phyloP scores from a whole-genome alignment of 2,888 invertebrate species.

The Brachypalpus laphriformis region DNA sequence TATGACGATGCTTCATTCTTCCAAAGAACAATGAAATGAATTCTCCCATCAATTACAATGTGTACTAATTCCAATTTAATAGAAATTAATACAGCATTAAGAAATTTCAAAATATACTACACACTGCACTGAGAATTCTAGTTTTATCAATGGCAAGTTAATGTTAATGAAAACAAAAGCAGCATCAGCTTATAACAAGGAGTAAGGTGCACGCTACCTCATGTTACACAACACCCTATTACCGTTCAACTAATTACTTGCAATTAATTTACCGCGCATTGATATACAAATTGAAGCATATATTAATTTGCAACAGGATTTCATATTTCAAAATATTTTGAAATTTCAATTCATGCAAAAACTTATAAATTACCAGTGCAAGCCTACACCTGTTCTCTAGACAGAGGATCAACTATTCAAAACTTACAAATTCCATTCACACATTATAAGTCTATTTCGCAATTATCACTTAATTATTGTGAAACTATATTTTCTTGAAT shows the following conservation, averaged over 20 bases:
- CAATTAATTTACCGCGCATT: too few species aligned
- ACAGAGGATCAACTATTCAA: constrained; percentile 31
- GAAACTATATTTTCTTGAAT: constrained; percentile 28
- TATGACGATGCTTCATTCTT: too few species aligned
- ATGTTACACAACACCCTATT: constrained; percentile 17
- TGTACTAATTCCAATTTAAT: neutral
- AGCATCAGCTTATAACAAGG: neutral
- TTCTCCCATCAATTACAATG: constrained; percentile 1
- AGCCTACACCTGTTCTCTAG: constrained; percentile 42
- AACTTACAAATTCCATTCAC: constrained; percentile 46
- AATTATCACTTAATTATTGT: constrained; percentile 34
- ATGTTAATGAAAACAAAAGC: neutral
- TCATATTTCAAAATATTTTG: neutral
- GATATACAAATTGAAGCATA: neutral
- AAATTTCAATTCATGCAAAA: constrained; percentile 15
- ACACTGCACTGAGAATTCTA: constrained; percentile 7
- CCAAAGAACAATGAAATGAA: neutral
- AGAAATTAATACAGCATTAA: neutral
- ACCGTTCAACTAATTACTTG: constrained; percentile 16
- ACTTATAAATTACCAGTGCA: constrained; percentile 12
- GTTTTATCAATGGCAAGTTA: constrained; percentile 15
- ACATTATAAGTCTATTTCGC: constrained; percentile 26
- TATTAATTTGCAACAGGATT: constrained; percentile 31
- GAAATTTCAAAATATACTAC: constrained; percentile 22
- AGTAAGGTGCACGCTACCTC: neutral